phyloP scores from a whole-genome alignment of 2,797 vertebrate species.

The Gadopsis marmoratus region DNA sequence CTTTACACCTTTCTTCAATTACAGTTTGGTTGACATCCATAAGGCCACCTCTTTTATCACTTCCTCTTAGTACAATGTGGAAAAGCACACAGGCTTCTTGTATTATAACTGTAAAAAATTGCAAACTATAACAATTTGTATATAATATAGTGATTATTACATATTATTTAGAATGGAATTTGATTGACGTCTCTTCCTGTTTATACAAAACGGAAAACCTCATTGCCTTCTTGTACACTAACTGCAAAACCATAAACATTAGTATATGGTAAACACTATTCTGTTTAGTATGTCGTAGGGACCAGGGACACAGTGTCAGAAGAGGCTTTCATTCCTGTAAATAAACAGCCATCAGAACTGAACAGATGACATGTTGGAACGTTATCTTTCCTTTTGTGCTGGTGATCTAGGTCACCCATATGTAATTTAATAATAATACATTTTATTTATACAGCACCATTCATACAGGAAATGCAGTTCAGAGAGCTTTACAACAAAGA shows the following conservation, averaged over 20 bases:
- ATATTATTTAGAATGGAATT: background rate
- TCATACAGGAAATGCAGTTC: no score
- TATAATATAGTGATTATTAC: background rate
- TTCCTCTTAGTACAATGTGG: background rate
- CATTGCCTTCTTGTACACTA: background rate
- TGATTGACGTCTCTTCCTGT: background rate
- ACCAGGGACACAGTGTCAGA: background rate
- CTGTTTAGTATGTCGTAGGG: background rate
- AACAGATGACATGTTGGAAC: conserved; percentile 11
- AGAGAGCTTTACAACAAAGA: no score
- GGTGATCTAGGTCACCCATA: conserved; percentile 31
- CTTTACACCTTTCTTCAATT: background rate
- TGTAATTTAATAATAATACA: background rate
- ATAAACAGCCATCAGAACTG: conserved; percentile 7
- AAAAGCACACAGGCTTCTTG: background rate
- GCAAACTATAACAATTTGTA: background rate
- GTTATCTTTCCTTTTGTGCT: conserved; percentile 27
- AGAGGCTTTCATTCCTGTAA: background rate
- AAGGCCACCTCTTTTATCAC: background rate
- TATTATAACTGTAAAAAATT: background rate
- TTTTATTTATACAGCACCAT: no score
- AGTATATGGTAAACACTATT: no score
- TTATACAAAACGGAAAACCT: background rate
- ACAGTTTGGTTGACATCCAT: background rate
- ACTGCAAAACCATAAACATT: no score